A percentile compares a stretch with the other conserved stretches of the same genome.
These are phyloP conservation scores for Phylloscopus trochilus DNA, from an alignment of 2,113 vertebrate genomes.

Conservation along the genomic window DNA sequence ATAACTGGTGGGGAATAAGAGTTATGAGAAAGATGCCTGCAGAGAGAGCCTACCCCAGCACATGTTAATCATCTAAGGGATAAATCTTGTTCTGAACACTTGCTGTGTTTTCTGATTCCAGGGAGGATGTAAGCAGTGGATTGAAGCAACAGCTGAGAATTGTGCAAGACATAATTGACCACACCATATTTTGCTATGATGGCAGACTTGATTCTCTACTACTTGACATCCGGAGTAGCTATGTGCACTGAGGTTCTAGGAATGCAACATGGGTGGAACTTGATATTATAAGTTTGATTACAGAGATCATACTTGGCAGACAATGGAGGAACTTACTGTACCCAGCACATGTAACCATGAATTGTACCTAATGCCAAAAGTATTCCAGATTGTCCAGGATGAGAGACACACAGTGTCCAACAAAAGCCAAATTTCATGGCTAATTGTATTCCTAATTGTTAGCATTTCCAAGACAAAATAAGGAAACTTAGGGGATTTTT, in stretches of 20 bases:
- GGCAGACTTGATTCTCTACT: background rate
- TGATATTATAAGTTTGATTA: background rate
- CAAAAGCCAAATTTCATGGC: background rate
- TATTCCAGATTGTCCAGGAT: background rate
- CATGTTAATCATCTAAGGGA: background rate
- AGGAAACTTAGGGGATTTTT: background rate
- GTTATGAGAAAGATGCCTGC: background rate
- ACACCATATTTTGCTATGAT: background rate
- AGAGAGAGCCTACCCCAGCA: background rate
- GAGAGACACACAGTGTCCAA: background rate
- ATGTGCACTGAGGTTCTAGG: background rate
- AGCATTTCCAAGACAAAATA: background rate
- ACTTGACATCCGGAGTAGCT: background rate
- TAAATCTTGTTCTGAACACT: background rate
- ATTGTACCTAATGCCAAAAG: background rate
- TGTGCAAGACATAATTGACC: background rate
- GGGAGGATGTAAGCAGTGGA: background rate
- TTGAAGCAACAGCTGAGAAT: background rate
- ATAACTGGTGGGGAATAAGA: background rate
- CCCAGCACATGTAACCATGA: accelerated
- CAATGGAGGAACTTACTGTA: background rate
- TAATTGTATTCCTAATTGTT: background rate
- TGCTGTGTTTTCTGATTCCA: background rate
- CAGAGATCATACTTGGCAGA: background rate
- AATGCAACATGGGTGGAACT: background rate